A percentile compares a stretch with the other conserved stretches of the same genome.
These are phyloP conservation scores for Andrena haemorrhoa DNA, from an alignment of 2,888 invertebrate genomes.

Conservation along the genomic window DNA sequence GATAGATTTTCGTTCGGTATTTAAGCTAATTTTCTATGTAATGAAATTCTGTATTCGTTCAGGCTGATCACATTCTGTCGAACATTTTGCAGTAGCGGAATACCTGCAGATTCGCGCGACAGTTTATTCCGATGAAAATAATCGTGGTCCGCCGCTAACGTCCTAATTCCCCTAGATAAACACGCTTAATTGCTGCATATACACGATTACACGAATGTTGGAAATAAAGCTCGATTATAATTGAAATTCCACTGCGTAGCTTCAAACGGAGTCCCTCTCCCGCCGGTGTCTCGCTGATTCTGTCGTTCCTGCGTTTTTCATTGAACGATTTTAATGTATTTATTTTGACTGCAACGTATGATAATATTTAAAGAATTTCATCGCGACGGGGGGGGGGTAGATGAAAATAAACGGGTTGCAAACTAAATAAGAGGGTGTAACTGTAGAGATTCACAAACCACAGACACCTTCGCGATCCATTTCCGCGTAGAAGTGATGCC, in stretches of 20 bases:
- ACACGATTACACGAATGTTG: constrained; percentile 38
- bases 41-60: background rate
- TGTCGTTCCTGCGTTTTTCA: background rate
- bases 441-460: background rate
- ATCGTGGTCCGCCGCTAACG: background rate
- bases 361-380: background rate
- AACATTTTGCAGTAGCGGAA: background rate
- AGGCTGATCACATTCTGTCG: background rate
- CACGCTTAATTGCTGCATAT: constrained; percentile 8
- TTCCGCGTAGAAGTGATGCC: too few relatives aligned
- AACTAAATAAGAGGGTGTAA: background rate
- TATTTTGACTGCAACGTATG: background rate
- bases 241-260: constrained; percentile 18
- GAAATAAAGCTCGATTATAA: constrained; percentile 20
- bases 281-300: background rate
- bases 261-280: background rate
- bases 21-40: too few relatives aligned
- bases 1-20: too few relatives aligned
- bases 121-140: constrained; percentile 16
- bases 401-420: too few relatives aligned
- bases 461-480: too few relatives aligned
- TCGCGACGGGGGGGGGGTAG: too few relatives aligned
- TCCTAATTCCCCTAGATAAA: constrained; percentile 20
- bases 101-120: background rate
- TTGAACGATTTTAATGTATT: background rate